phyloP scores from a whole-genome alignment of 2,797 vertebrate species.

The Hypotaenidia philippensis region DNA sequence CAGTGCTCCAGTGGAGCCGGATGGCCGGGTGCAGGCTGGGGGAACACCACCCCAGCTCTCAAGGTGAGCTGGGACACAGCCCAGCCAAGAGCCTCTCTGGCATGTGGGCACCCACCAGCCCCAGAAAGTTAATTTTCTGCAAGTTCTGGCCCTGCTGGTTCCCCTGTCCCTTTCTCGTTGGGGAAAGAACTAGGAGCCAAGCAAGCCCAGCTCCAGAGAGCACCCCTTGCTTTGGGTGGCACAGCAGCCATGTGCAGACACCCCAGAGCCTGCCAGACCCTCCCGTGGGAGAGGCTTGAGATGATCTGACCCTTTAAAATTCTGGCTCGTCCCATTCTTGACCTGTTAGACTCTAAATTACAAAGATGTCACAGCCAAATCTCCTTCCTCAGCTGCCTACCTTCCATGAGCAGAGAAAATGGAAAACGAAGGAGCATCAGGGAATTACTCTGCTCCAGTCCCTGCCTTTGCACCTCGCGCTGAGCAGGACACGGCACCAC shows the following conservation, averaged over 20 bases:
- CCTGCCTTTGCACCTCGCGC: background rate
- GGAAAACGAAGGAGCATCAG: fast-evolving
- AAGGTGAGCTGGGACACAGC: background rate
- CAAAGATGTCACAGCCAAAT: background rate
- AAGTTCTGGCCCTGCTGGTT: background rate
- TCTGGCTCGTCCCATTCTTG: background rate
- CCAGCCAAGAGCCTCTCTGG: background rate
- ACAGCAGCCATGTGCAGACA: fast-evolving
- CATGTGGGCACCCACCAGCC: background rate
- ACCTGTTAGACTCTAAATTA: background rate
- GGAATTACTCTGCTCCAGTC: background rate
- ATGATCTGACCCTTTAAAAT: background rate
- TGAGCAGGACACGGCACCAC: fast-evolving
- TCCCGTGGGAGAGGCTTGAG: background rate
- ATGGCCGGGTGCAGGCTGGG: background rate
- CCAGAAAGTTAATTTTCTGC: background rate
- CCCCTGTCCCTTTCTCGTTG: background rate
- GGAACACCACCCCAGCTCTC: background rate
- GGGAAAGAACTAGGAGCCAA: background rate
- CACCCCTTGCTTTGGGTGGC: background rate
- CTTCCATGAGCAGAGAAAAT: background rate
- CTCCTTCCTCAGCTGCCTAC: background rate
- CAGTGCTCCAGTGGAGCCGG: fast-evolving
- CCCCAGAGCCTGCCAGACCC: background rate
- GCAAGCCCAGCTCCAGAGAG: background rate